Conservation (phyloP, 2,888 invertebrate species). For the Tenthredo amoena region DNA sequence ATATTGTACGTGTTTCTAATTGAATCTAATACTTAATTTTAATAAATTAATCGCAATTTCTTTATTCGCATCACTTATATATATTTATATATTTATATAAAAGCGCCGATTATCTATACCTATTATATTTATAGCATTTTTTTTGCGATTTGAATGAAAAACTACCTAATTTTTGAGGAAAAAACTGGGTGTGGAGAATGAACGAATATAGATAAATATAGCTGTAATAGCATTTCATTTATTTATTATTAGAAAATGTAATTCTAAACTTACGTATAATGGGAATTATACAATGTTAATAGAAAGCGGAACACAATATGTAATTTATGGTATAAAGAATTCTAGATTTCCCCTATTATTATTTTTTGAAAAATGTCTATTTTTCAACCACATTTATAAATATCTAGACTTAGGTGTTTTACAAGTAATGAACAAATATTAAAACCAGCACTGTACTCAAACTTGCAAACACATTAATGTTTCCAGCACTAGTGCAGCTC, state of each 20-base stretch:
- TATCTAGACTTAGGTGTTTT: conserved; percentile 17
- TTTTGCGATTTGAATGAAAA: neutral
- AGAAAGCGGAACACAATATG: conserved; percentile 29
- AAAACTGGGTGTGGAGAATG: neutral
- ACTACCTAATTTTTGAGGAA: neutral
- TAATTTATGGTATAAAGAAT: conserved; percentile 6
- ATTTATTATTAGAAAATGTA: conserved; percentile 39
- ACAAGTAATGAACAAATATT: conserved; percentile 33
- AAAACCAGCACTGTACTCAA: conserved; percentile 31
- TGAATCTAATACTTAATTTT: neutral
- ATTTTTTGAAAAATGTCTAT: neutral
- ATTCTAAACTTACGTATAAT: conserved; percentile 37
- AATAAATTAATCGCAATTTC: neutral
- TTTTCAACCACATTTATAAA: neutral
- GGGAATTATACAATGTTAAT: conserved; percentile 21
- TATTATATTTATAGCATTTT: neutral
- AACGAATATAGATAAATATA: neutral
- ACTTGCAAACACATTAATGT: neutral
- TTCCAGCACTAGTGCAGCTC: conserved; percentile 65
- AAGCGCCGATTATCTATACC: neutral
- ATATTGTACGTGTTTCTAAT: neutral
- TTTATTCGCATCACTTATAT: neutral
- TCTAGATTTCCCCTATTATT: neutral
- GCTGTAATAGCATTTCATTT: neutral
- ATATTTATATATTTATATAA: too few relatives aligned